Percentiles rank a stretch among this genome's conserved stretches.
Evolutionary conservation across 2,113 vertebrate genomes (phyloP).

Genomic region (Picathartes gymnocephalus): DNA sequence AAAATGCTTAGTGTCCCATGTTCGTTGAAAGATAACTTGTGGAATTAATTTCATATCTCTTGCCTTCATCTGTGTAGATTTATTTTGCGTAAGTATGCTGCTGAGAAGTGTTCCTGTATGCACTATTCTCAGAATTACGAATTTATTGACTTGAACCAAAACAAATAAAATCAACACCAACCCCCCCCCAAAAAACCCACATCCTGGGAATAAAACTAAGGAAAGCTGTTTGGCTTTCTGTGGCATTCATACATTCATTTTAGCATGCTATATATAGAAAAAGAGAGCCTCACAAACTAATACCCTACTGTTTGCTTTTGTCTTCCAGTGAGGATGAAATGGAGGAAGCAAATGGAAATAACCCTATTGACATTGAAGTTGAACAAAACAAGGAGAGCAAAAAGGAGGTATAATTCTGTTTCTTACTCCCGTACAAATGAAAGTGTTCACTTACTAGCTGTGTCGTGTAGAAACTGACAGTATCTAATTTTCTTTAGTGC

Average conservation of each 20-base stretch:
- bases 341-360: conserved; percentile 78
- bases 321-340: conserved; percentile 88
- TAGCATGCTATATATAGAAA: not conserved
- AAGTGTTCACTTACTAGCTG: not conserved
- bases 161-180: not conserved
- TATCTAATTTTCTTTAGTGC: conserved; percentile 22
- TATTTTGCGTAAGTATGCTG: not conserved
- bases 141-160: not conserved
- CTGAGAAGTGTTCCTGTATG: not conserved
- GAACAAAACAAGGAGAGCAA: conserved; percentile 86
- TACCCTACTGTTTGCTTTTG: conserved; percentile 39
- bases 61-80: not conserved
- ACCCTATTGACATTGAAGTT: conserved; percentile 79
- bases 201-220: not conserved
- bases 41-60: not conserved
- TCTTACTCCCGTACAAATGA: not conserved
- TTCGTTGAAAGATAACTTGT: not conserved
- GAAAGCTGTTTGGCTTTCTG: not conserved
- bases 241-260: not conserved
- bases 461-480: not conserved
- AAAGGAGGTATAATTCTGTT: conserved; percentile 82
- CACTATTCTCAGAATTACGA: not conserved
- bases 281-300: not conserved
- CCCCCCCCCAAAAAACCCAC: not conserved
- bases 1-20: not conserved